Evolutionary conservation across 2,888 invertebrate species (phyloP).

Genomic region (Macrostomum cliftonense): DNA sequence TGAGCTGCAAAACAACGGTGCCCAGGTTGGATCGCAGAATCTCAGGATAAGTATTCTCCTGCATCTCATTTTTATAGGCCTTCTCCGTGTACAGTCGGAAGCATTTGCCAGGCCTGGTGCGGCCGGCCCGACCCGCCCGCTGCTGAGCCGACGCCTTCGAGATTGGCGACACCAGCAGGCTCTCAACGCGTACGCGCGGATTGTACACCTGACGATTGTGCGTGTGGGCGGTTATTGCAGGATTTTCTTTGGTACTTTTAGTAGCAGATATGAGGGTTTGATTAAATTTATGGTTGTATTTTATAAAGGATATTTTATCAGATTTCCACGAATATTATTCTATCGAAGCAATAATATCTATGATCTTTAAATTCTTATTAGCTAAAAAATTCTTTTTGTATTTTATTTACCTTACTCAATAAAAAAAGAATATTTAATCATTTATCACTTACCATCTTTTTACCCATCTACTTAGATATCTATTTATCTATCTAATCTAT

Average conservation of each 20-base stretch:
- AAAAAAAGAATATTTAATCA: no score
- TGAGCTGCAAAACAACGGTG: conserved; percentile 88
- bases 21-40: conserved; percentile 79
- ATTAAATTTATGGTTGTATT: no score
- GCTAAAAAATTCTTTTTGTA: no score
- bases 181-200: conserved; percentile 77
- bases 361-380: no score
- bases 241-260: background rate
- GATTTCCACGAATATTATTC: no score
- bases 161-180: conserved; percentile 86
- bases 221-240: conserved; percentile 6
- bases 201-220: conserved; percentile 74
- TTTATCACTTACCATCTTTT: no score
- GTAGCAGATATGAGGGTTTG: background rate
- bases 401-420: no score
- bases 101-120: conserved; percentile 94
- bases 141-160: conserved; percentile 98
- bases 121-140: conserved; percentile 83
- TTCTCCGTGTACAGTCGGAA: conserved; percentile 61
- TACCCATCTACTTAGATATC: no score
- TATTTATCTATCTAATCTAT: no score
- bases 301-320: no score
- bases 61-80: conserved; percentile 82
- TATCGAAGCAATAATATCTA: no score
- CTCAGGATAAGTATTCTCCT: conserved; percentile 91